A percentile compares a stretch with the other conserved stretches of the same genome.
phyloP scores from a whole-genome alignment of 2,113 vertebrate genomes.

The Manacus vitellinus region DNA sequence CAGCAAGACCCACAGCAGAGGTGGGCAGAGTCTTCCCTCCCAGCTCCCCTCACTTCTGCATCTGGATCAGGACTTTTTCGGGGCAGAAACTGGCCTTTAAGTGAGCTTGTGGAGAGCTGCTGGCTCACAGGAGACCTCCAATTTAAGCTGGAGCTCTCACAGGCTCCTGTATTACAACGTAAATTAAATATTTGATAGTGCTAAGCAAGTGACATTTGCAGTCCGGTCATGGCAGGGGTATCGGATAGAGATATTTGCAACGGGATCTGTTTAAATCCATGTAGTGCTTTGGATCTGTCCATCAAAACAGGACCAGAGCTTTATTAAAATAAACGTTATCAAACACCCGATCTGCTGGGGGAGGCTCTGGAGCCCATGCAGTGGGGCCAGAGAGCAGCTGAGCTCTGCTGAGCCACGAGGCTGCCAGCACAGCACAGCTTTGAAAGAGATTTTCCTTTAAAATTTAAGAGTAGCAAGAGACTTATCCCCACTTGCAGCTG shows the following conservation, averaged over 20 bases:
- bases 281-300: neutral
- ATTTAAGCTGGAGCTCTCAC: neutral
- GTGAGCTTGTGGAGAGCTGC: neutral
- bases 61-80: neutral
- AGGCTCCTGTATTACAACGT: neutral
- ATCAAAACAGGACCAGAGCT: neutral
- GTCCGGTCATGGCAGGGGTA: slow-evolving; percentile 6
- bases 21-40: neutral
- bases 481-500: neutral
- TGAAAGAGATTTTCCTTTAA: neutral
- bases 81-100: neutral
- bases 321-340: slow-evolving; percentile 25
- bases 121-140: neutral
- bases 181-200: slow-evolving; percentile 54
- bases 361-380: neutral
- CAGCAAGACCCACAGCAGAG: neutral
- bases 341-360: neutral
- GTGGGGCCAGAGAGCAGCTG: neutral
- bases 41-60: rapidly evolving
- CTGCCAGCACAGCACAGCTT: neutral
- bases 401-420: neutral
- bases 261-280: neutral
- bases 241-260: slow-evolving; percentile 44
- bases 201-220: slow-evolving; percentile 59
- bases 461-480: neutral